These are phyloP conservation scores for Oryctes rhinoceros DNA, from an alignment of 1,140 invertebrate species.

Conservation along the genomic window DNA sequence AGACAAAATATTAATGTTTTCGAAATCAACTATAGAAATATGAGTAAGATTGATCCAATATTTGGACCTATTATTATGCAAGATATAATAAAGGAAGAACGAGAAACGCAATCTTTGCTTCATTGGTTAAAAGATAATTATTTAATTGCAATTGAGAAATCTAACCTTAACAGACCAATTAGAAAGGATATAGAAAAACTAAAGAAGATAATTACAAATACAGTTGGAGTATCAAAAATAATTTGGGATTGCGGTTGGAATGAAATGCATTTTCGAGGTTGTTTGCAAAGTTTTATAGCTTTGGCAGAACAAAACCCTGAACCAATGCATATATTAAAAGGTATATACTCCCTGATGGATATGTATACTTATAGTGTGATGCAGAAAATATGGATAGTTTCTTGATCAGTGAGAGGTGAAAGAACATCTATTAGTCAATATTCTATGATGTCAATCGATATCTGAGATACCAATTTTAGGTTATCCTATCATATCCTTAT, in stretches of 20 bases:
- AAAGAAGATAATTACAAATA: slow-evolving; percentile 64
- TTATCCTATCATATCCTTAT: too few species aligned
- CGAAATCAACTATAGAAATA: slow-evolving; percentile 62
- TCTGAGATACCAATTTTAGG: too few species aligned
- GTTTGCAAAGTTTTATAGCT: slow-evolving; percentile 78
- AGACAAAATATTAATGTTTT: slow-evolving; percentile 55
- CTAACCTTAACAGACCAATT: slow-evolving; percentile 69
- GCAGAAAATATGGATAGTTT: too few species aligned
- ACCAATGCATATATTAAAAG: slow-evolving; percentile 72
- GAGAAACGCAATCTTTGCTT: slow-evolving; percentile 62
- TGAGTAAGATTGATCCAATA: slow-evolving; percentile 64
- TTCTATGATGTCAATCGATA: too few species aligned
- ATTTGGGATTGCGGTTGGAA: slow-evolving; percentile 89
- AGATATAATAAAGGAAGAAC: slow-evolving; percentile 63
- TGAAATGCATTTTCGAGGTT: slow-evolving; percentile 84
- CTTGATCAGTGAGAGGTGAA: too few species aligned
- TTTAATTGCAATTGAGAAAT: slow-evolving; percentile 68
- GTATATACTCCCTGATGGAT: slow-evolving; percentile 50
- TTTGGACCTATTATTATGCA: slow-evolving; percentile 65
- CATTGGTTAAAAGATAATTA: slow-evolving; percentile 74
- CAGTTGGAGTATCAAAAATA: slow-evolving; percentile 69
- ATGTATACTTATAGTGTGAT: not conserved
- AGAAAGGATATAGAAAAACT: slow-evolving; percentile 73
- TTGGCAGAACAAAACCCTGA: slow-evolving; percentile 76
- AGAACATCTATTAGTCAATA: too few species aligned